Conservation (phyloP, 1,140 invertebrate genomes). For the Brachystomella parvula region DNA sequence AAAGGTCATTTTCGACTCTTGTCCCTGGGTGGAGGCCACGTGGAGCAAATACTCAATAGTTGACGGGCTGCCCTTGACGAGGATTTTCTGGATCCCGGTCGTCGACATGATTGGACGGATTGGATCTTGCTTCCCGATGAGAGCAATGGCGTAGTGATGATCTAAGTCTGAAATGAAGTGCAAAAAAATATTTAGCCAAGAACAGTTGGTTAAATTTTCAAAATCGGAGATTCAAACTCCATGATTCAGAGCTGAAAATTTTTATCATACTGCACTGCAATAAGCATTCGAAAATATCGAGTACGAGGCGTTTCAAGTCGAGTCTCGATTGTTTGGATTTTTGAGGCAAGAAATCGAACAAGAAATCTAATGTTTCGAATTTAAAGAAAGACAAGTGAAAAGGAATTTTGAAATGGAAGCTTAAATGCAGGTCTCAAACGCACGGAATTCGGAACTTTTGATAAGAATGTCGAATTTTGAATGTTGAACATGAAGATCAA, state of each 20-base stretch:
- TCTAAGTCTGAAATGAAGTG: conserved; percentile 8
- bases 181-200: neutral
- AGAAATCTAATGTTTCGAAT: no score
- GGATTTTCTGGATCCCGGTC: conserved; percentile 7
- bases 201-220: neutral
- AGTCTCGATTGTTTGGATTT: no score
- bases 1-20: conserved; percentile 12
- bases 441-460: no score
- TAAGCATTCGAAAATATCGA: no score
- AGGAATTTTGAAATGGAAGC: no score
- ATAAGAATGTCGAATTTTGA: no score
- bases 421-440: no score
- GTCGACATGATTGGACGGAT: conserved; percentile 16
- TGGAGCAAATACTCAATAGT: conserved; percentile 27
- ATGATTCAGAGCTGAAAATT: neutral
- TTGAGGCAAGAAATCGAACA: no score
- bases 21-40: neutral
- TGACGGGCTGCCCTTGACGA: conserved; percentile 18
- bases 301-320: no score
- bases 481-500: no score
- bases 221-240: neutral
- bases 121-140: conserved; percentile 28
- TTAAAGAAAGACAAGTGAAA: no score
- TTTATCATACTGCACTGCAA: neutral
- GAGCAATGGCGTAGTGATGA: conserved; percentile 19